These are phyloP conservation scores for Chloroceryle amazona DNA, from an alignment of 2,797 vertebrate genomes.

Conservation along the genomic window DNA sequence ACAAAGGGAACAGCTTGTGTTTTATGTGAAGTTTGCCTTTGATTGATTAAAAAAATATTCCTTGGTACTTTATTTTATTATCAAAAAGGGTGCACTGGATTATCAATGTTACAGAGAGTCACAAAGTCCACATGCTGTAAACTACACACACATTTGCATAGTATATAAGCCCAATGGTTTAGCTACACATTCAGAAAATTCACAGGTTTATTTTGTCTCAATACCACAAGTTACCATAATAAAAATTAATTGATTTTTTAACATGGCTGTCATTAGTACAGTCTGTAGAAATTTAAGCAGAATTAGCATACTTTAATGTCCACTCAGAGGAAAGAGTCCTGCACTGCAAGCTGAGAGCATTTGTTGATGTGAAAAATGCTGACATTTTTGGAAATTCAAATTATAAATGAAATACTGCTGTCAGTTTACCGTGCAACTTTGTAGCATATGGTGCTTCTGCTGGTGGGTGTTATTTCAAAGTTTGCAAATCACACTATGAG, in stretches of 20 bases:
- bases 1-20: constrained; percentile 84
- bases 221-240: neutral
- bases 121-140: constrained; percentile 40
- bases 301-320: constrained; percentile 59
- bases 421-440: constrained; percentile 80
- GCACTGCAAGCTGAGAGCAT: constrained; percentile 68
- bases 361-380: constrained; percentile 74
- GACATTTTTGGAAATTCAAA: constrained; percentile 81
- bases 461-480: constrained; percentile 87
- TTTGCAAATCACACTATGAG: constrained; percentile 85
- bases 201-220: constrained; percentile 45
- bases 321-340: constrained; percentile 52
- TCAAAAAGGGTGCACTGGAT: constrained; percentile 65
- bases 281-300: constrained; percentile 19
- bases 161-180: neutral
- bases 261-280: constrained; percentile 7
- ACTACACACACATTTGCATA: neutral
- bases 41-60: constrained; percentile 81
- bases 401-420: constrained; percentile 81
- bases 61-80: constrained; percentile 74
- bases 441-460: constrained; percentile 84
- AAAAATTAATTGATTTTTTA: constrained; percentile 18
- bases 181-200: constrained; percentile 2
- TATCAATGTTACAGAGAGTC: constrained; percentile 49
- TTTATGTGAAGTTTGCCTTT: constrained; percentile 83